Evolutionary conservation across 1,140 invertebrate genomes (phyloP).

Genomic region (Drosophila obscura): DNA sequence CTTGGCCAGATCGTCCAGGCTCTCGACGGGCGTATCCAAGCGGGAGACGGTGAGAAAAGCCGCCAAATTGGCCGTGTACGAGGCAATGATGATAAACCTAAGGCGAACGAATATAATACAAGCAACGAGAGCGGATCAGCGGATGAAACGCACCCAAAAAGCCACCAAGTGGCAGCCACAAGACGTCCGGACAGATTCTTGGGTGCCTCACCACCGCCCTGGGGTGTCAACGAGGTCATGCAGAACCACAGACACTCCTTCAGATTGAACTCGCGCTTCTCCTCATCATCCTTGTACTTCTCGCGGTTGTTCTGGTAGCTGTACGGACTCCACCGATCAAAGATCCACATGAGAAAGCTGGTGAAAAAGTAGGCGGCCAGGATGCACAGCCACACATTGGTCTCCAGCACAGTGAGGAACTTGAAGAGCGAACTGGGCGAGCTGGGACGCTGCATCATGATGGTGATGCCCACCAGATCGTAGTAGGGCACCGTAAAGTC

Average conservation of each 20-base stretch:
- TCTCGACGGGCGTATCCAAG: constrained; percentile 95
- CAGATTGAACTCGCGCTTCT: constrained; percentile 96
- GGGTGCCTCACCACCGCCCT: constrained; percentile 94
- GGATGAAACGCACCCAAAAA: constrained; percentile 88
- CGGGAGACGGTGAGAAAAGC: constrained; percentile 97
- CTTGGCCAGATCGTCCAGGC: constrained; percentile 95
- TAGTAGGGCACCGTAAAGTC: constrained; percentile 98
- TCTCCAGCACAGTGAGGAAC: constrained; percentile 97
- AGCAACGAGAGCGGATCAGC: neutral
- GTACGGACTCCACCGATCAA: constrained; percentile 98
- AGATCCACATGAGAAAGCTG: constrained; percentile 96
- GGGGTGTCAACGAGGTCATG: constrained; percentile 98
- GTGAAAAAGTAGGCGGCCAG: constrained; percentile 97
- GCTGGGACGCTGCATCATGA: constrained; percentile 87
- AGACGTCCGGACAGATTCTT: constrained; percentile 96
- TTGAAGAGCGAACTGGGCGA: constrained; percentile 95
- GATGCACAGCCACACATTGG: constrained; percentile 98
- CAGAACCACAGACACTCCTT: constrained; percentile 99
- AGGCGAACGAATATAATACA: constrained; percentile 22
- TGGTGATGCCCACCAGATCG: constrained; percentile 96
- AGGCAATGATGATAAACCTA: constrained; percentile 97
- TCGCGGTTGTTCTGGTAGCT: constrained; percentile 97
- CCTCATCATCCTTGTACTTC: constrained; percentile 96
- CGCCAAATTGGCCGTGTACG: constrained; percentile 98
- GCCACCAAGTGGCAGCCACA: constrained; percentile 98